A percentile compares a stretch with the other conserved stretches of the same genome.
Conservation (phyloP, 2,797 vertebrate species). For the Artibeus lituratus region DNA sequence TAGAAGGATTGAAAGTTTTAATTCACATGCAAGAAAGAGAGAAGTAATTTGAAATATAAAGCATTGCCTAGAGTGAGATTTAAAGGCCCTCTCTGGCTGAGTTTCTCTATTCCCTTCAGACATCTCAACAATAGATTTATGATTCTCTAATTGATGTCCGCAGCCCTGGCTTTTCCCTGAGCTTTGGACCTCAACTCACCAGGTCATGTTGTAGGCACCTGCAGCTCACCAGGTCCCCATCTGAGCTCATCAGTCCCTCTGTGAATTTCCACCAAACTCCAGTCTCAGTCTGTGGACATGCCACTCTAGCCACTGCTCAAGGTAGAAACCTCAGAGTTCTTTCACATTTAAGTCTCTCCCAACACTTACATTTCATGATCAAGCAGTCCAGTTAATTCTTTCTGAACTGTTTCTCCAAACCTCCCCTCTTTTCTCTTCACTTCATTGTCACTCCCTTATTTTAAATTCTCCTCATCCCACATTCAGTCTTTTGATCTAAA, state of each 20-base stretch:
- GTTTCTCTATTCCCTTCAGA: background rate
- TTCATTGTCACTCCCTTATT: background rate
- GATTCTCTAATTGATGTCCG: background rate
- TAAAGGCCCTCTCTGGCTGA: background rate
- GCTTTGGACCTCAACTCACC: background rate
- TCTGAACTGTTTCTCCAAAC: background rate
- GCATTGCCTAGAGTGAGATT: background rate
- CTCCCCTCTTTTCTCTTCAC: background rate
- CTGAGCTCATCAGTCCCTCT: background rate
- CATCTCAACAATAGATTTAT: background rate
- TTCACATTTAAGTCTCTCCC: background rate
- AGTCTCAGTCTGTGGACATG: background rate
- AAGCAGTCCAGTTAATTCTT: background rate
- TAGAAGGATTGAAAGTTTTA: background rate
- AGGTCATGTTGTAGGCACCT: background rate
- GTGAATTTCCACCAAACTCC: background rate
- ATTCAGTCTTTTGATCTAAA: background rate
- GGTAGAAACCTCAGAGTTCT: background rate
- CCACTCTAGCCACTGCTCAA: background rate
- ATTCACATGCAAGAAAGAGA: background rate
- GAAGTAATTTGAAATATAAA: conserved; percentile 19
- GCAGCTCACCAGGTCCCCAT: too few relatives aligned
- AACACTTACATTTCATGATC: background rate
- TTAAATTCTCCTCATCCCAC: background rate
- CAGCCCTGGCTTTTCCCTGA: background rate